These are phyloP conservation scores for Corythaeola cristata DNA, from an alignment of 2,113 vertebrate genomes.

Conservation along the genomic window DNA sequence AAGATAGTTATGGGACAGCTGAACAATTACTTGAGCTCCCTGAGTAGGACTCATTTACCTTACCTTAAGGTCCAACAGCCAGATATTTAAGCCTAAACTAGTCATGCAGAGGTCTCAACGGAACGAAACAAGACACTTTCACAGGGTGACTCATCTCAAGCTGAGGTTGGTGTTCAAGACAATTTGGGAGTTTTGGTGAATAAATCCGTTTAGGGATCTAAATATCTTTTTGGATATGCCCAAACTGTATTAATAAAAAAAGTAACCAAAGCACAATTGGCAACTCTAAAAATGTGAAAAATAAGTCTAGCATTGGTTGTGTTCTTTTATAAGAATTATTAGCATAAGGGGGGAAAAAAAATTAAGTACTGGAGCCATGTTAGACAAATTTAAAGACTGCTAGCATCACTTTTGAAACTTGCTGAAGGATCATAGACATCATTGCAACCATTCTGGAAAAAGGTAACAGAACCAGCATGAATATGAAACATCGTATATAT, in stretches of 20 bases:
- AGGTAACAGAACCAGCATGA: not conserved
- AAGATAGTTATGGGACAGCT: not conserved
- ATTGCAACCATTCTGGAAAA: not conserved
- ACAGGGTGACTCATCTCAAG: not conserved
- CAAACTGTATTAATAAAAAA: not conserved
- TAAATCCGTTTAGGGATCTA: not conserved
- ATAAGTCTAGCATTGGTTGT: rapidly evolving
- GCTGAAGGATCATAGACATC: not conserved
- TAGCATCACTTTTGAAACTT: not conserved
- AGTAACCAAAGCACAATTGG: not conserved
- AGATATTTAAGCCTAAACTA: not conserved
- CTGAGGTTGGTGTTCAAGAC: not conserved
- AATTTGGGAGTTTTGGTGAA: not conserved
- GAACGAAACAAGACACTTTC: not conserved
- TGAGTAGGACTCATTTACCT: not conserved
- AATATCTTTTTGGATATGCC: not conserved
- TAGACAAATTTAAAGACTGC: not conserved
- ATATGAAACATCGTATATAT: not conserved
- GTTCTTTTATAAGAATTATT: not conserved
- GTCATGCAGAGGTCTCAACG: not conserved
- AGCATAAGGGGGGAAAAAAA: not conserved
- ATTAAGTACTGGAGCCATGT: not conserved
- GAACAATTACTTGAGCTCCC: not conserved
- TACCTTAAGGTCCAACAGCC: not conserved
- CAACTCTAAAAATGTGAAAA: not conserved